Conservation (phyloP, 2,888 invertebrate genomes). For the Heliconius hortense region DNA sequence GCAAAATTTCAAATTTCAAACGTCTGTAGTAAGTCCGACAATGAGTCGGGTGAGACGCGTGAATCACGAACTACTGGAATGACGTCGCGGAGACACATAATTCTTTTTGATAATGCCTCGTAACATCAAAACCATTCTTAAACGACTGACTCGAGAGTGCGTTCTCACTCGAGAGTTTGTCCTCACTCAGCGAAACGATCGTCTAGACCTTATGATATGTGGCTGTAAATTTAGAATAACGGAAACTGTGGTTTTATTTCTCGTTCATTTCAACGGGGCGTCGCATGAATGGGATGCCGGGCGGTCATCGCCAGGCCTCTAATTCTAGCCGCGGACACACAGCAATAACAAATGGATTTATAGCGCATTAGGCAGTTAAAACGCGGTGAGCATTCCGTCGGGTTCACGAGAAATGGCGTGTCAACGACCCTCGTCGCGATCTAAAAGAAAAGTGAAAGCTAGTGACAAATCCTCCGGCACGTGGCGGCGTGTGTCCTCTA, state of each 20-base stretch:
- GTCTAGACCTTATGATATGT: slow-evolving; percentile 54
- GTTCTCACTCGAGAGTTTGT: slow-evolving; percentile 55
- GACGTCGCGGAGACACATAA: slow-evolving; percentile 57
- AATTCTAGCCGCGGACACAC: slow-evolving; percentile 58
- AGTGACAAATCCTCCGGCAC: slow-evolving; percentile 61
- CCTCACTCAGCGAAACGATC: slow-evolving; percentile 49
- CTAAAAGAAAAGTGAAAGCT: slow-evolving; percentile 69
- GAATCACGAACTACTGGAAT: slow-evolving; percentile 61
- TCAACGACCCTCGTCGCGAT: slow-evolving; percentile 48
- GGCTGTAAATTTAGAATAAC: slow-evolving; percentile 76
- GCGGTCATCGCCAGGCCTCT: slow-evolving; percentile 60
- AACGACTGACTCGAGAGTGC: slow-evolving; percentile 50
- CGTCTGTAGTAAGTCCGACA: slow-evolving; percentile 79
- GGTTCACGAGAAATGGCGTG: slow-evolving; percentile 54
- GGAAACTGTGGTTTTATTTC: slow-evolving; percentile 65
- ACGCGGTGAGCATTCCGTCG: slow-evolving; percentile 49
- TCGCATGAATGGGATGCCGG: slow-evolving; percentile 74
- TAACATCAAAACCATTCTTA: slow-evolving; percentile 43
- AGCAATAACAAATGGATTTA: slow-evolving; percentile 68
- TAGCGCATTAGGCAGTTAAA: slow-evolving; percentile 62
- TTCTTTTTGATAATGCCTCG: slow-evolving; percentile 44
- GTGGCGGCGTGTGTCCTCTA: slow-evolving; percentile 52
- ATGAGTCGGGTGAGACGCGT: slow-evolving; percentile 50
- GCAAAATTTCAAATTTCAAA: slow-evolving; percentile 76
- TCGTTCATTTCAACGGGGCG: slow-evolving; percentile 66